Percentiles rank a stretch among this genome's conserved stretches.
phyloP scores from a whole-genome alignment of 2,113 vertebrate species.

The Sturnus vulgaris region DNA sequence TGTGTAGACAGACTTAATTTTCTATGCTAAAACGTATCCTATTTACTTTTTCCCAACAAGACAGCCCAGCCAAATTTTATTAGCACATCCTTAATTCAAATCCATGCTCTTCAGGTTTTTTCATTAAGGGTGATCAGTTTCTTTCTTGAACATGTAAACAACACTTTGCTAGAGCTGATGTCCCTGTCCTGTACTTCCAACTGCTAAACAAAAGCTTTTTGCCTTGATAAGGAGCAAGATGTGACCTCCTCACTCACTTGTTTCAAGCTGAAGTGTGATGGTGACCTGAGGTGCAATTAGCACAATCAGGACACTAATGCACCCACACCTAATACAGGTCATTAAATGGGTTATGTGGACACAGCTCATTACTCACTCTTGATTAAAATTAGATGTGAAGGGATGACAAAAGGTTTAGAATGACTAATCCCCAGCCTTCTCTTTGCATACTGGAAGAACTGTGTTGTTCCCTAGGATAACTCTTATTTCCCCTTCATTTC shows the following conservation, averaged over 20 bases:
- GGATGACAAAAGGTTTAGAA: constrained; percentile 1
- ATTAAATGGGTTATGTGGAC: not conserved
- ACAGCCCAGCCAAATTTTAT: not conserved
- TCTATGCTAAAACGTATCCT: not conserved
- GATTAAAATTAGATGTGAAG: constrained; percentile 25
- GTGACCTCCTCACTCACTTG: not conserved
- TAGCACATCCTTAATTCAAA: not conserved
- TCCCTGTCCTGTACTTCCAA: not conserved
- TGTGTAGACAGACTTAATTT: not conserved
- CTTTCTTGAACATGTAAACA: not conserved
- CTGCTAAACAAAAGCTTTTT: not conserved
- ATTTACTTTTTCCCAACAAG: not conserved
- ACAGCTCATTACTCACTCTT: not conserved
- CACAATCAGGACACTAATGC: not conserved
- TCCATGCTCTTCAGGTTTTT: not conserved
- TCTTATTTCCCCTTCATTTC: not conserved
- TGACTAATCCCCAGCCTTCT: not conserved
- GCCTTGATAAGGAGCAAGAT: not conserved
- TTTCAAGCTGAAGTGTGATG: not conserved
- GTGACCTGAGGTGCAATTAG: not conserved
- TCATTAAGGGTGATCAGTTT: not conserved
- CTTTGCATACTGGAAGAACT: not conserved
- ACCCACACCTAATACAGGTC: not conserved
- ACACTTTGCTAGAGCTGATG: not conserved
- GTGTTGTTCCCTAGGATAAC: not conserved